Evolutionary conservation across 2,113 vertebrate species (phyloP).

Genomic region (Corydoras sp.): DNA sequence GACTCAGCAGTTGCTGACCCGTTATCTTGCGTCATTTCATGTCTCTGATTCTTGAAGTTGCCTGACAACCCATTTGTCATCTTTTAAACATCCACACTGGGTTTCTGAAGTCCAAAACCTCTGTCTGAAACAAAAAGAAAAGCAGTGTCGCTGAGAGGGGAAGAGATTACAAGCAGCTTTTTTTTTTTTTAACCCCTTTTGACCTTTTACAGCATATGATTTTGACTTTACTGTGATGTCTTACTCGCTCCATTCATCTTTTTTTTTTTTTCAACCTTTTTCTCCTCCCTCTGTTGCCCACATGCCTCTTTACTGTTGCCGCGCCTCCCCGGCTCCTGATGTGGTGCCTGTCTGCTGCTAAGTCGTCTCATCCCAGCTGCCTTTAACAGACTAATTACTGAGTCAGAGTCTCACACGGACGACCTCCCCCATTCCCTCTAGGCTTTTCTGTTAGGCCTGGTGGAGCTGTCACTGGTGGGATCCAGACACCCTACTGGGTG

Average conservation of each 20-base stretch:
- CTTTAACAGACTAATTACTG: slow-evolving; percentile 61
- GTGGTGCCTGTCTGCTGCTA: slow-evolving; percentile 56
- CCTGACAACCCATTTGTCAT: slow-evolving; percentile 5
- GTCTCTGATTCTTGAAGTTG: background rate
- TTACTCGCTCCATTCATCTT: slow-evolving; percentile 20
- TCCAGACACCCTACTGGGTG: slow-evolving; percentile 38
- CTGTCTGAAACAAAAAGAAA: slow-evolving; percentile 46
- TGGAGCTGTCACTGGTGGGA: slow-evolving; percentile 25
- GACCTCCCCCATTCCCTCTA: slow-evolving; percentile 24
- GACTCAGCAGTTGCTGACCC: slow-evolving; percentile 2
- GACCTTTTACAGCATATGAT: slow-evolving; percentile 36
- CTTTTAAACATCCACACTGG: slow-evolving; percentile 20
- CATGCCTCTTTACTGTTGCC: slow-evolving; percentile 50
- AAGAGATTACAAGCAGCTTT: slow-evolving; percentile 42
- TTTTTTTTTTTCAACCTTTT: background rate
- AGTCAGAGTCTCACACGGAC: slow-evolving; percentile 56
- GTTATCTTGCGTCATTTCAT: slow-evolving; percentile 10
- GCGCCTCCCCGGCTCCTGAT: slow-evolving; percentile 54
- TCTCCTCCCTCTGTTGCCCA: slow-evolving; percentile 51
- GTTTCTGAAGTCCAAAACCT: slow-evolving; percentile 16
- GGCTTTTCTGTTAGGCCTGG: slow-evolving; percentile 15
- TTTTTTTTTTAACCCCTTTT: slow-evolving; percentile 24
- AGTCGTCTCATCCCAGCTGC: slow-evolving; percentile 51
- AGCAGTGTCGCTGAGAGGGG: slow-evolving; percentile 36
- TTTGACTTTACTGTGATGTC: slow-evolving; percentile 43